These are phyloP conservation scores for Heliothis peltigera DNA, from an alignment of 2,888 invertebrate genomes.

Conservation along the genomic window DNA sequence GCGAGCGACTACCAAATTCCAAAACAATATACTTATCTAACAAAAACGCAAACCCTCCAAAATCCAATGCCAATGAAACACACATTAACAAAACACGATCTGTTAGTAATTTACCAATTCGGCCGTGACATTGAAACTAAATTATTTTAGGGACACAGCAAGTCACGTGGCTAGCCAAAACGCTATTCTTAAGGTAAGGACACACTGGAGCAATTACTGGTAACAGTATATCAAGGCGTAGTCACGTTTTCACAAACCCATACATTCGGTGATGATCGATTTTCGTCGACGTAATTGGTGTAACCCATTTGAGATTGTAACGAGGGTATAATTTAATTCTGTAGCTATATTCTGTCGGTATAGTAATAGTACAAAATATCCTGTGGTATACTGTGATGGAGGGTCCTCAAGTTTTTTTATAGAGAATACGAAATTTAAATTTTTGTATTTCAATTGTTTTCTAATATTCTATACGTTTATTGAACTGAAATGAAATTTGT, in stretches of 20 bases:
- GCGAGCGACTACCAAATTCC: too few relatives aligned
- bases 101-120: neutral
- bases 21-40: too few relatives aligned
- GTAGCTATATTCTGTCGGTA: too few relatives aligned
- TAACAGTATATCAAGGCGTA: neutral
- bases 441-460: too few relatives aligned
- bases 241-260: conserved; percentile 1
- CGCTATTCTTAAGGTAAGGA: neutral
- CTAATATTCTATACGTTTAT: too few relatives aligned
- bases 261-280: neutral
- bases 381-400: too few relatives aligned
- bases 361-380: too few relatives aligned
- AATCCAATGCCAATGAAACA: neutral
- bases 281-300: neutral
- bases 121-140: conserved; percentile 1
- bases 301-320: neutral
- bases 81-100: conserved; percentile 4
- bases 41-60: too few relatives aligned
- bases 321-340: too few relatives aligned
- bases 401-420: too few relatives aligned
- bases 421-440: too few relatives aligned
- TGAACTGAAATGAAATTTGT: too few relatives aligned
- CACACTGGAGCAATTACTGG: neutral
- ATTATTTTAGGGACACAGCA: neutral
- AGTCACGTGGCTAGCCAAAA: neutral